A percentile compares a stretch with the other conserved stretches of the same genome.
These are phyloP conservation scores for Phyto melanocephala DNA, from an alignment of 2,888 invertebrate genomes.

Conservation along the genomic window DNA sequence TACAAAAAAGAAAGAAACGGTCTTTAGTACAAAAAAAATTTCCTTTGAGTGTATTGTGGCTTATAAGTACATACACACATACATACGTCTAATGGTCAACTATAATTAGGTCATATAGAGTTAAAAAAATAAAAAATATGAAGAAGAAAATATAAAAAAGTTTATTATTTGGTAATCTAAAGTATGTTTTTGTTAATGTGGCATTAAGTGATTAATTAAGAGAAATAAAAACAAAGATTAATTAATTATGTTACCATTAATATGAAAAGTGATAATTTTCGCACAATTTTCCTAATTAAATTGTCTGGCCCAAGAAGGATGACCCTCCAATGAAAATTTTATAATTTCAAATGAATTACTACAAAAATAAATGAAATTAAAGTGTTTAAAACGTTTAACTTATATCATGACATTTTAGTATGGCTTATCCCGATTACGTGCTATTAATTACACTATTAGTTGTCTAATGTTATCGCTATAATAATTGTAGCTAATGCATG, in stretches of 20 bases:
- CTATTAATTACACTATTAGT: constrained; percentile 14
- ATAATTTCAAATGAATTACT: background rate
- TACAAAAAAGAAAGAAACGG: constrained; percentile 25
- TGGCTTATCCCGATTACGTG: constrained; percentile 19
- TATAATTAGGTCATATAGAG: constrained; percentile 37
- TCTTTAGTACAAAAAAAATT: background rate
- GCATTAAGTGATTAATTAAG: constrained; percentile 22
- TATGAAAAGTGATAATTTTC: no score
- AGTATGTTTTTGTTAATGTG: background rate
- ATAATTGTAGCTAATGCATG: background rate
- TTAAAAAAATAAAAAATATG: background rate
- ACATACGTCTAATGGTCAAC: background rate
- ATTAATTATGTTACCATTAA: no score
- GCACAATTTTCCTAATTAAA: no score
- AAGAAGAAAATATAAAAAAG: background rate
- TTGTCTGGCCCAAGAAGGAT: no score
- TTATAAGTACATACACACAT: background rate
- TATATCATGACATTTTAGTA: background rate
- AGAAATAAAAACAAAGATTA: no score
- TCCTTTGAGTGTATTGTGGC: background rate
- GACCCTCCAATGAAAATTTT: no score
- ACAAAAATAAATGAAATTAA: background rate
- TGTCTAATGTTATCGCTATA: constrained; percentile 9
- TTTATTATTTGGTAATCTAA: background rate
- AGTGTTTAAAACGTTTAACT: background rate